Evolutionary conservation across 1,140 invertebrate species (phyloP), one percentile per base, ranked within the genome.

Genomic region (Psix sp.): DNA sequence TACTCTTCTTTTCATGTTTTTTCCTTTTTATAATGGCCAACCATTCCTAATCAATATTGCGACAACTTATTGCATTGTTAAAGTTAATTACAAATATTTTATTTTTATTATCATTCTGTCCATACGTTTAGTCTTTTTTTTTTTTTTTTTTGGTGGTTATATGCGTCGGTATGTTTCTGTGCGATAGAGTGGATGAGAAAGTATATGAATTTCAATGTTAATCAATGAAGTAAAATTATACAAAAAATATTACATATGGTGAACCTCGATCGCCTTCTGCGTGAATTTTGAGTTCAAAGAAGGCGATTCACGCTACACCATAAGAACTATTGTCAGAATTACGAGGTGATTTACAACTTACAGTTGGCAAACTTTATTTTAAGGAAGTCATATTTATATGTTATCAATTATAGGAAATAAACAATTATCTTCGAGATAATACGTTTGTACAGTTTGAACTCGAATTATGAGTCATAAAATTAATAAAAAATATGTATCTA

Each of bases 251-350:
- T 17, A 13, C 16, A 26, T 5, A 76, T 71, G 74, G 74, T 72
- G 67, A 68, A 68, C 67, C 74, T 76, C 63, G 74, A 76, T 76
- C 74, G 67, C 42, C 57, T 56, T 76, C 74, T 71, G 31, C 15
- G 38, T 42, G 38, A 24, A 14, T 26, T 1, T 24, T 21, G 31
- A 38, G 16, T 45, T 46, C 63, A 17, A 33, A 76, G 74, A 57
- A 56, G 62, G 57, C 74, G 74, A 76, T 76, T 76, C 74, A 76
- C 56, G 74, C 57, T 68, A 29, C 60, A 76, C 74, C 74, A 76
- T 76, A 43, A 67, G 43, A 59, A 18, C n/a, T 9, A 38, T 38
- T 38, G 3, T 15, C 10, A 14, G 17, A 35, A 46, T 10, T 26
- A 15, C 33, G 15, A 26, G 33, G 15, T 20, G 39, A 48, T 13